Conservation (phyloP, 2,797 vertebrate species). For the Pseudopleuronectes americanus region DNA sequence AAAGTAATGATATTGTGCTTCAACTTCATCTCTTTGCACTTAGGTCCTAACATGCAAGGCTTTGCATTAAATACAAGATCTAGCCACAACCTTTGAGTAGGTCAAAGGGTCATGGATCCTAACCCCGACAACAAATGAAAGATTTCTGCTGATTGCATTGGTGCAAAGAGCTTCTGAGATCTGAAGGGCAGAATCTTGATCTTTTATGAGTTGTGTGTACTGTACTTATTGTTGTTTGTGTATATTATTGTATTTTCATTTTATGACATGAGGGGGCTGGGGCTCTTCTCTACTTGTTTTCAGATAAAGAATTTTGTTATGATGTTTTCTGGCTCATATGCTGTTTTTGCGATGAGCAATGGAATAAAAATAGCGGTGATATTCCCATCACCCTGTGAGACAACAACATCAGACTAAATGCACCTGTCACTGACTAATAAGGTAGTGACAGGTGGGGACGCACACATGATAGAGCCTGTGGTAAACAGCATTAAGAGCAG, state of each 20-base stretch:
- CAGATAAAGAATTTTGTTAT: background rate
- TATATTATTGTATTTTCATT: too few species aligned
- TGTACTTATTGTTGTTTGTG: too few species aligned
- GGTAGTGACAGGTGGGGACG: background rate
- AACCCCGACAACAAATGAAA: conserved; percentile 30
- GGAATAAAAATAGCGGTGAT: background rate
- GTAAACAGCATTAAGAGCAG: background rate
- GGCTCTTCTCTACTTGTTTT: background rate
- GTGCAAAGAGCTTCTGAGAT: conserved; percentile 47
- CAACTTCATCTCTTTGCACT: too few species aligned
- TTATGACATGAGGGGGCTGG: background rate
- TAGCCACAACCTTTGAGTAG: too few species aligned
- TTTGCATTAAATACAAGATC: conserved; percentile 13
- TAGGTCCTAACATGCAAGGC: conserved; percentile 1
- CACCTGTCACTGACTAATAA: background rate
- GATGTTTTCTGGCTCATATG: background rate
- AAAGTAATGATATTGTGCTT: too few species aligned
- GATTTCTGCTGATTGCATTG: conserved; percentile 67
- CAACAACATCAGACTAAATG: background rate
- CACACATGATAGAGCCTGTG: conserved; percentile 9
- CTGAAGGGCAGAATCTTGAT: too few species aligned
- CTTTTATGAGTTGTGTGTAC: too few species aligned
- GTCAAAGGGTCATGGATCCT: background rate
- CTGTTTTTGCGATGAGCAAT: background rate
- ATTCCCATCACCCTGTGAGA: too few species aligned